Conservation (phyloP, 30 jellyfish, hydroid and myxozoan species). For the Hydractinia echinata region DNA sequence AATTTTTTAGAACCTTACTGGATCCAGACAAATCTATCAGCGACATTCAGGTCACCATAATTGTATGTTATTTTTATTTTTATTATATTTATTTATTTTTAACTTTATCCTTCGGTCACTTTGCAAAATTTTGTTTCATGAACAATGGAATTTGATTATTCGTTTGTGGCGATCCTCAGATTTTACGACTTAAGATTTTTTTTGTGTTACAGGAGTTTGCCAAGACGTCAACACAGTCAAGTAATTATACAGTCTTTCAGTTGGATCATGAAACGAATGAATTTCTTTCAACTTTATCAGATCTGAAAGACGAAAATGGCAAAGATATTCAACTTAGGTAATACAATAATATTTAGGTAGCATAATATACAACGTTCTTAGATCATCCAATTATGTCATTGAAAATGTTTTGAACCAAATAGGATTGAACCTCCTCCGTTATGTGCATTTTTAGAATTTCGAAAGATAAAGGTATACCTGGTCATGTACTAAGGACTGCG, state of each 20-base stretch:
- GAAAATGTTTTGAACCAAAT: not conserved
- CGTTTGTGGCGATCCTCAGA: too few species aligned
- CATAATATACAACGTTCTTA: not conserved
- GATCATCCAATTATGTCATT: not conserved
- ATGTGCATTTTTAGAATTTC: not conserved
- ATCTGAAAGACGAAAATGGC: not conserved
- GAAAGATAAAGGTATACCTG: slow-evolving; percentile 7
- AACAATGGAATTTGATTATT: too few species aligned
- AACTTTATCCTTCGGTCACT: too few species aligned
- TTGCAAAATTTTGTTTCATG: too few species aligned
- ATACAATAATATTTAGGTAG: not conserved
- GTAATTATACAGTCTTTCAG: not conserved
- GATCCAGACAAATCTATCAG: too few species aligned
- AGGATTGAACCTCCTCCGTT: not conserved
- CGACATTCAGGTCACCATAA: too few species aligned
- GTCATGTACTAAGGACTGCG: slow-evolving; percentile 12
- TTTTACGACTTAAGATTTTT: too few species aligned
- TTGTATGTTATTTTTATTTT: too few species aligned
- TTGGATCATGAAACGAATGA: not conserved
- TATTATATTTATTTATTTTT: too few species aligned
- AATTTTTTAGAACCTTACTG: too few species aligned
- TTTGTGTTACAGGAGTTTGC: not conserved
- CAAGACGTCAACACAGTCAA: not conserved
- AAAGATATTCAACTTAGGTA: not conserved
- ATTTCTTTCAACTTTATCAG: not conserved